A percentile compares a stretch with the other conserved stretches of the same genome.
Evolutionary conservation across 2,797 vertebrate species (phyloP).

Genomic region (Ctenosaura bakeri): DNA sequence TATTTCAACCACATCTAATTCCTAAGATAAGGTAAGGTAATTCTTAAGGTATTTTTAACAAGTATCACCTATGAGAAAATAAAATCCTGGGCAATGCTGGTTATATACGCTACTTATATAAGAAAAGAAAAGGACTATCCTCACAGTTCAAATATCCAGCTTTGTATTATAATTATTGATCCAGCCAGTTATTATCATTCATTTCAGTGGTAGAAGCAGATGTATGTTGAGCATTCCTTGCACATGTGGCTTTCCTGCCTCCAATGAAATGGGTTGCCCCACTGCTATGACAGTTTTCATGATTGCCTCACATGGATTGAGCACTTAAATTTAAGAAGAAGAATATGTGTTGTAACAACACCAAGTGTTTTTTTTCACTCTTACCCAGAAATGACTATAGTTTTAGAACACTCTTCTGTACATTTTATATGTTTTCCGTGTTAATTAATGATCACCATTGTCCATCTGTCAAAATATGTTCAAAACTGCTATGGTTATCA

Average conservation of each 20-base stretch:
- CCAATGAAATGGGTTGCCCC: neutral
- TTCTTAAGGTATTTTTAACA: too few relatives aligned
- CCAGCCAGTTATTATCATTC: neutral
- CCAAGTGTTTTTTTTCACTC: neutral
- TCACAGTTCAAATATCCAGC: neutral
- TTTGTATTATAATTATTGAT: neutral
- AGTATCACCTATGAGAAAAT: too few relatives aligned
- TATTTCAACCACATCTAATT: too few relatives aligned
- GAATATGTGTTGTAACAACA: neutral
- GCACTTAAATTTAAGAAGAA: neutral
- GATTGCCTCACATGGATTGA: neutral
- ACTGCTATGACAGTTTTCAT: neutral
- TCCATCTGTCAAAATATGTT: conserved; percentile 31
- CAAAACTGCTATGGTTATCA: conserved; percentile 34
- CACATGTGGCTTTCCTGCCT: too few relatives aligned
- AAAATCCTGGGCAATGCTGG: too few relatives aligned
- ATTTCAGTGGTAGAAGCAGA: neutral
- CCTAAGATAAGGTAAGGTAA: too few relatives aligned
- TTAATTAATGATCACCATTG: conserved; percentile 25
- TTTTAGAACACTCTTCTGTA: conserved; percentile 40
- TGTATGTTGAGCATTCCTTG: neutral
- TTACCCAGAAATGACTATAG: conserved; percentile 53
- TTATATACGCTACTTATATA: too few relatives aligned
- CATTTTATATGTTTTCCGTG: neutral
- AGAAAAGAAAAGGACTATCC: neutral